Evolutionary conservation across 2,113 vertebrate genomes (phyloP), one percentile per base, ranked within the genome.

Genomic region (Vicugna pacos): DNA sequence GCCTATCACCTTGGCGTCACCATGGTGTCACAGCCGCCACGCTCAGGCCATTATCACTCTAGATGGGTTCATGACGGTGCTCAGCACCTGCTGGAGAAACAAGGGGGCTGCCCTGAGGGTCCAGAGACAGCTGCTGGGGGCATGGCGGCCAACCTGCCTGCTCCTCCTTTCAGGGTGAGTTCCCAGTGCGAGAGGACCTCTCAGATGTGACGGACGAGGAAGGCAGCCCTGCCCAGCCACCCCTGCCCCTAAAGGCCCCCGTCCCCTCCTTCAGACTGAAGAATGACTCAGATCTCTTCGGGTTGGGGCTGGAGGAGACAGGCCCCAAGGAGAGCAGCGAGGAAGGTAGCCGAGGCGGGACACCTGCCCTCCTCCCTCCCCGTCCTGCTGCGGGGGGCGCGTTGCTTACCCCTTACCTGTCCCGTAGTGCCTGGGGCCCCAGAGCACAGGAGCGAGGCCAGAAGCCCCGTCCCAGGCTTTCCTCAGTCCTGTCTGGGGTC

Each of bases 141-240:
- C 12, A 14, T 2, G 0, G 52, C 0, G 0, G 13, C 46, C 64
- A 8, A 92, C 52, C 17, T 17, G 22, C 85, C 77, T 70, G n/a
- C 54, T 73, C 67, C 90, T 83, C 54, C 79, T 93, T 93, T 38
- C 90, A 99, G 99, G 99, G 98, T 1, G 92, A 95, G 7, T 99
- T 99, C 96, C 99, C 99, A 0, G 98, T 99, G 77, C 98, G 99
- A 93, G 99, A 99, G 67, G 99, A 99, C 89, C 98, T 99, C 94
- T 99, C 99, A 0, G 99, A 99, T 32, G 93, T 99, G 52, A 99
- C 99, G 0, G 99, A 99, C 0, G 99, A 99, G 0, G 99, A 99
- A 5, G 3, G 98, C 16, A 91, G 97, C 0, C 94, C 98, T 3
- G 94, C 97, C 76, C 98, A 96, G 94, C 97, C 92, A 1, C 80